These are phyloP conservation scores for Eospalax fontanierii DNA, from an alignment of 2,797 vertebrate species.

Conservation along the genomic window DNA sequence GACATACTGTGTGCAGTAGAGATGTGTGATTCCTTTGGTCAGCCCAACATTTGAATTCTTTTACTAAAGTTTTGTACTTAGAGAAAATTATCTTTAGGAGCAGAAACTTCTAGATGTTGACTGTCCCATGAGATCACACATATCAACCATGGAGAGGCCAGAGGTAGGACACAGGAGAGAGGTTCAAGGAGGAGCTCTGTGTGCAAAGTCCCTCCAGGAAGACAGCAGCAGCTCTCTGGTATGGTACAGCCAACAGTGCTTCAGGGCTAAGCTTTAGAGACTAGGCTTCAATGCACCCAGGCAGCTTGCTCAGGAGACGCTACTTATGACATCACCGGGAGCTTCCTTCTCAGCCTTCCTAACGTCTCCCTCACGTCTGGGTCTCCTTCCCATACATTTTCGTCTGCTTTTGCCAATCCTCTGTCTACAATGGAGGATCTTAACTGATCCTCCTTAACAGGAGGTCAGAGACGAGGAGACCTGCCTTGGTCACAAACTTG, in stretches of 20 bases:
- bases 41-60: neutral
- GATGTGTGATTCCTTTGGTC: neutral
- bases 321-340: neutral
- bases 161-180: neutral
- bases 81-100: neutral
- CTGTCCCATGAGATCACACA: neutral
- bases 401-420: neutral
- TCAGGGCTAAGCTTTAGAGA: neutral
- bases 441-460: neutral
- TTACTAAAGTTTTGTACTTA: neutral
- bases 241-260: accelerated
- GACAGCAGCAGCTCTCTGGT: accelerated
- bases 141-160: too few relatives aligned
- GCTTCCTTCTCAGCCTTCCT: neutral
- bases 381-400: neutral
- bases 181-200: accelerated
- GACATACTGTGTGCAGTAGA: too few relatives aligned
- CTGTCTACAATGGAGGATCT: accelerated
- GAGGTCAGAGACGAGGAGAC: neutral
- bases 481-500: neutral
- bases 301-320: accelerated
- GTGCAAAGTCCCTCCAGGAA: accelerated
- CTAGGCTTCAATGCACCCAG: accelerated
- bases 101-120: neutral
- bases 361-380: accelerated